These are phyloP conservation scores for Porites lutea DNA, from an alignment of 64 coral and sea anemone species.

Conservation along the genomic window DNA sequence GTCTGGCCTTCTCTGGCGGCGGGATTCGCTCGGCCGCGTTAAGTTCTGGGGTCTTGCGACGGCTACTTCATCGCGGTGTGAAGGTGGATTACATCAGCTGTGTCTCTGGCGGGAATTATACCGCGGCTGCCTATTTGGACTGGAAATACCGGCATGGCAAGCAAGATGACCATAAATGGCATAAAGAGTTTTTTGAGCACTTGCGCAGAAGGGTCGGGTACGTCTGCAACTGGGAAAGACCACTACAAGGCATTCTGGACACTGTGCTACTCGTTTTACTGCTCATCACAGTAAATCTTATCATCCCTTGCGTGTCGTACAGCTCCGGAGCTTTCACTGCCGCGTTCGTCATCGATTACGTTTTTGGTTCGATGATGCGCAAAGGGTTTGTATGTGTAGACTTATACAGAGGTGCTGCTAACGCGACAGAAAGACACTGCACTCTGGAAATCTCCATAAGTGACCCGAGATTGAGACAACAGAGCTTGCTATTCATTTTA, in stretches of 20 bases:
- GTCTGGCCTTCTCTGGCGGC: conserved; percentile 78
- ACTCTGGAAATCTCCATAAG: not conserved
- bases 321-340: conserved; percentile 57
- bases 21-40: conserved; percentile 83
- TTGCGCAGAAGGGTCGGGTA: conserved; percentile 74
- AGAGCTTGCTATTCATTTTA: conserved; percentile 37
- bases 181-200: conserved; percentile 84
- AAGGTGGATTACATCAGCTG: conserved; percentile 84
- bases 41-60: conserved; percentile 75
- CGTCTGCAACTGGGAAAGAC: conserved; percentile 71
- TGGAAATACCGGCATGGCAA: conserved; percentile 77
- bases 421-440: not conserved
- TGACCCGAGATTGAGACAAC: conserved; percentile 29
- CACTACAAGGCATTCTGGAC: conserved; percentile 61
- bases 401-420: not conserved
- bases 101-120: conserved; percentile 89
- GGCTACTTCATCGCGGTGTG: conserved; percentile 68
- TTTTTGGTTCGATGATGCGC: conserved; percentile 71
- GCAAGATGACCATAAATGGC: conserved; percentile 65
- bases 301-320: conserved; percentile 76
- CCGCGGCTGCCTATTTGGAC: conserved; percentile 74
- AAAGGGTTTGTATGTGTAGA: conserved; percentile 67
- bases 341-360: conserved; percentile 79
- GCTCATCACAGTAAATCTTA: conserved; percentile 64
- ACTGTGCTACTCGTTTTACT: conserved; percentile 52